Evolutionary conservation across 1,140 invertebrate genomes (phyloP), one percentile per base, ranked within the genome.

Genomic region (Anadara kagoshimensis): DNA sequence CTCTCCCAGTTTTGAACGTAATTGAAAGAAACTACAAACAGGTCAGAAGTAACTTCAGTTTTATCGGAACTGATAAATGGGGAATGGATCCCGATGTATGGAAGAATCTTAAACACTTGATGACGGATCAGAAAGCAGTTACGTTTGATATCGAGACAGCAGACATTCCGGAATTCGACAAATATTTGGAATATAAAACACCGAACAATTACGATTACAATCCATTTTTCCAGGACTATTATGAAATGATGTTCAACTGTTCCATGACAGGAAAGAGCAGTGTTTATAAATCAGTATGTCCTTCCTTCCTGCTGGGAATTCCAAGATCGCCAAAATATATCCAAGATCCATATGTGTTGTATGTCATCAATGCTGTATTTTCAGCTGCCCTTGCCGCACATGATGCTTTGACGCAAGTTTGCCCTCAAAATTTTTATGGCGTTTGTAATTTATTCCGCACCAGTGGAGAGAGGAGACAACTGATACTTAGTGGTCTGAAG

Each of bases 61-160:
- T 94, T 92, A 91, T 95, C 26, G 94, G 93, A 1, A 94, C 93
- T 69, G 94, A 95, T 83, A 94, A 93, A 12, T 95, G 94, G 94
- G 94, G 94, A 11, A 92, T 92, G 64, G 93, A 95, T 80, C 90
- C 91, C n/a, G 93, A 93, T 70, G 86, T 94, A 1, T 90, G 94
- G 0, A 91, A 92, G 74, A 92, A 92, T 0, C 79, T 94, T 3
- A 93, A 94, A 77, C 91, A 92, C 5, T 56, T 85, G 12, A 83
- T 87, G 16, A 63, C 59, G 10, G 59, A 78, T 44, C 69, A 76
- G 11, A 82, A 84, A 8, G 82, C 86, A 8, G 69, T 90, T 10
- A 87, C 83, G n/a, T 80, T 91, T 44, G 85, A 88, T 72, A 83
- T 90, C 10, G 89, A 90, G 70, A 89, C 87, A 12, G 85, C 89